Evolutionary conservation across 2,888 invertebrate species (phyloP).

Genomic region (Plagodis dolabraria): DNA sequence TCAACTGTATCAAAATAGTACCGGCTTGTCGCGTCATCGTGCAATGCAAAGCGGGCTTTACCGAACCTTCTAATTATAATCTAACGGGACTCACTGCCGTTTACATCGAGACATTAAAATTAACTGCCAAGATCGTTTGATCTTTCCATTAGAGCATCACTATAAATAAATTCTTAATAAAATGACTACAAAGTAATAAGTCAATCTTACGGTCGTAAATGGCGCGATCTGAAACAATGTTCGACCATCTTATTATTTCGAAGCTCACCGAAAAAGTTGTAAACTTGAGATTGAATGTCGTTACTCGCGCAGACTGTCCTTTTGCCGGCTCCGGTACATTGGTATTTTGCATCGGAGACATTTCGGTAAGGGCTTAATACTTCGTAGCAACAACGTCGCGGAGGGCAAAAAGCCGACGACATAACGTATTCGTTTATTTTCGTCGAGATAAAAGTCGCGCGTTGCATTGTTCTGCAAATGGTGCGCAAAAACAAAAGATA

Average conservation of each 20-base stretch:
- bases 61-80: slow-evolving; percentile 80
- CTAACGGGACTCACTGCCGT: slow-evolving; percentile 70
- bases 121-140: slow-evolving; percentile 80
- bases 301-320: slow-evolving; percentile 38
- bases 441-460: slow-evolving; percentile 69
- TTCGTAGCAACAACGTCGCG: slow-evolving; percentile 34
- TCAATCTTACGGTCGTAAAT: slow-evolving; percentile 58
- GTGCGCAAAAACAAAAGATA: slow-evolving; percentile 72
- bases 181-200: slow-evolving; percentile 69
- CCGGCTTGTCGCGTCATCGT: slow-evolving; percentile 53
- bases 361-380: slow-evolving; percentile 46
- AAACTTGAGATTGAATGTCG: slow-evolving; percentile 46
- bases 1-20: slow-evolving; percentile 76
- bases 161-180: slow-evolving; percentile 76
- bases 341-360: slow-evolving; percentile 53
- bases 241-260: slow-evolving; percentile 25
- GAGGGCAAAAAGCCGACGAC: slow-evolving; percentile 60
- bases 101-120: slow-evolving; percentile 83
- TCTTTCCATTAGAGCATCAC: slow-evolving; percentile 81
- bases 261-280: slow-evolving; percentile 39
- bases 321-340: slow-evolving; percentile 43
- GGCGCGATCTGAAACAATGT: slow-evolving; percentile 59
- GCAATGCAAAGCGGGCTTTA: slow-evolving; percentile 63
- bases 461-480: slow-evolving; percentile 78
- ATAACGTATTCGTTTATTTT: slow-evolving; percentile 63